A percentile compares a stretch with the other conserved stretches of the same genome.
Evolutionary conservation across 2,888 invertebrate species (phyloP).

Genomic region (Halocaridina rubra): DNA sequence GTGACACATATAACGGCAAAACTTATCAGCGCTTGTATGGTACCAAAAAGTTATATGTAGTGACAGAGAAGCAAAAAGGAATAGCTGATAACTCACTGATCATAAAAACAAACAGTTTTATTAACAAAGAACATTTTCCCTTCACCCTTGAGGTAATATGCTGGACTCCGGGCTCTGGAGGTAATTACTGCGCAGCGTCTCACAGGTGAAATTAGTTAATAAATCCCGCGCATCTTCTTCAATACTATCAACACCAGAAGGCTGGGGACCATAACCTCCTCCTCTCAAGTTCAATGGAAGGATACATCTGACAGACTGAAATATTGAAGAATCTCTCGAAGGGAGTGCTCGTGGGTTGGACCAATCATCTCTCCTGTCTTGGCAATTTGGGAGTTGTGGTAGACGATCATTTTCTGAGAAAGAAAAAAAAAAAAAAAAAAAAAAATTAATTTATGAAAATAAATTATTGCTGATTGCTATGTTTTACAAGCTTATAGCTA

Average conservation of each 20-base stretch:
- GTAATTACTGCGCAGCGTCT: conserved; percentile 25
- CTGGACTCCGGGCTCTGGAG: conserved; percentile 15
- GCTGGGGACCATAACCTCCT: conserved; percentile 14
- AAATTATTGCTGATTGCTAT: background rate
- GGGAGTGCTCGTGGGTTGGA: background rate
- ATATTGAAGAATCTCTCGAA: background rate
- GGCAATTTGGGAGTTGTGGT: background rate
- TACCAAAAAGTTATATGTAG: no score
- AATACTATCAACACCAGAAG: background rate
- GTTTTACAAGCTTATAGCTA: no score
- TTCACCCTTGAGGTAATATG: conserved; percentile 4
- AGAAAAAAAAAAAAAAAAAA: background rate
- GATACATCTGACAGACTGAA: background rate
- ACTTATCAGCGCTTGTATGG: no score
- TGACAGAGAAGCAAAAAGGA: background rate
- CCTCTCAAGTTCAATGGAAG: conserved; percentile 22
- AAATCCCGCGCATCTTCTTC: conserved; percentile 41
- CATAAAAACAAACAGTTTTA: background rate
- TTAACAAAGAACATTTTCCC: background rate
- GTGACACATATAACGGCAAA: no score
- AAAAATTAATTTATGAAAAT: background rate
- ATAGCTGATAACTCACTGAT: no score
- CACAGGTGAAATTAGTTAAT: conserved; percentile 46
- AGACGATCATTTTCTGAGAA: background rate
- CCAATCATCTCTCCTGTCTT: background rate